Conservation (phyloP, 2,113 vertebrate species). For the Megaleporinus macrocephalus region DNA sequence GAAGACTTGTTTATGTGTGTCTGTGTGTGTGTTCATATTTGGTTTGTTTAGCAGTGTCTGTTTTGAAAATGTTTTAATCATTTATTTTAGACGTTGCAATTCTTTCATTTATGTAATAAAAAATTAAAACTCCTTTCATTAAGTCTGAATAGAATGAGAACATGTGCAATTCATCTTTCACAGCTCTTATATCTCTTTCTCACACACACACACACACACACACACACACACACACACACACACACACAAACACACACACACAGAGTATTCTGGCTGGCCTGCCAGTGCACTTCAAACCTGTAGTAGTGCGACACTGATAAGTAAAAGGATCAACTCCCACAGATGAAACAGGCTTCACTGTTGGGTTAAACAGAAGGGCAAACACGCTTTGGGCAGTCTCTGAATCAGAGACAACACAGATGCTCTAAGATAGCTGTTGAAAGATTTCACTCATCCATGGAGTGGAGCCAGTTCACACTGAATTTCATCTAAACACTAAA, state of each 20-base stretch:
- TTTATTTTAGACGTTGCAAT: background rate
- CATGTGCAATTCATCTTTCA: too few species aligned
- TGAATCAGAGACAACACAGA: background rate
- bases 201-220: background rate
- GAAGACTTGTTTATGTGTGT: background rate
- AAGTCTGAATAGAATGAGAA: too few species aligned
- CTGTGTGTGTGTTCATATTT: background rate
- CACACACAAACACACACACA: too few species aligned
- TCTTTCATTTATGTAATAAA: too few species aligned
- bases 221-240: too few species aligned
- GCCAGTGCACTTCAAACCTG: background rate
- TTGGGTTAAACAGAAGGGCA: constrained; percentile 6
- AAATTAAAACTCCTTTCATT: too few species aligned
- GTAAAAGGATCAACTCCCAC: background rate
- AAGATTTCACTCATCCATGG: background rate
- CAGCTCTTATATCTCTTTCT: too few species aligned
- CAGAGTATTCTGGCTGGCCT: background rate
- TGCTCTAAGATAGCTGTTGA: background rate
- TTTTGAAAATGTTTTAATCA: constrained; percentile 12
- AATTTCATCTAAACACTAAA: constrained; percentile 2
- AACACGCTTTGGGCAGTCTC: background rate
- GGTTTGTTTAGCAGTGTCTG: background rate
- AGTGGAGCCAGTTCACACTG: background rate
- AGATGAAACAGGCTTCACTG: background rate
- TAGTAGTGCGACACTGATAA: background rate